These are phyloP conservation scores for Gymnothorax javanicus DNA, from an alignment of 2,797 vertebrate species.

Conservation along the genomic window DNA sequence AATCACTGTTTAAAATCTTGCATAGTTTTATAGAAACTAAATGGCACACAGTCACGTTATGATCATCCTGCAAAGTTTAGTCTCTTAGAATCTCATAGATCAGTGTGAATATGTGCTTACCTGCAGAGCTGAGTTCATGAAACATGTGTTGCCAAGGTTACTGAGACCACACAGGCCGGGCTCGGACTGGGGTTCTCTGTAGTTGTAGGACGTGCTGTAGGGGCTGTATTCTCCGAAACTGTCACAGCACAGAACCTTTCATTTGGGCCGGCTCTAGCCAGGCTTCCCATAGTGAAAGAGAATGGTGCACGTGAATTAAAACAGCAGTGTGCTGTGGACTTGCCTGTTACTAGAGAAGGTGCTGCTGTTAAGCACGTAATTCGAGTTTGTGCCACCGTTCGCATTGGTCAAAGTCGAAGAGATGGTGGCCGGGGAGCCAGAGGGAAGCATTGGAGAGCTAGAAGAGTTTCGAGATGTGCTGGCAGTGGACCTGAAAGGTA, in stretches of 20 bases:
- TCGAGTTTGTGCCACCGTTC: slow-evolving; percentile 84
- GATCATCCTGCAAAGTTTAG: no score
- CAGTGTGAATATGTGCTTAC: slow-evolving; percentile 61
- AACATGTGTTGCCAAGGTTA: slow-evolving; percentile 96
- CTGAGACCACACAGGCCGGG: slow-evolving; percentile 93
- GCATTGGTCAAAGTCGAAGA: slow-evolving; percentile 90
- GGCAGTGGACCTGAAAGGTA: slow-evolving; percentile 82
- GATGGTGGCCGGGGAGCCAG: slow-evolving; percentile 84
- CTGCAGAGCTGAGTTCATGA: slow-evolving; percentile 98
- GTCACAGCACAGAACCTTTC: slow-evolving; percentile 26
- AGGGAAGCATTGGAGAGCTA: slow-evolving; percentile 91
- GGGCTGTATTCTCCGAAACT: slow-evolving; percentile 86
- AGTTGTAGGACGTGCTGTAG: slow-evolving; percentile 86
- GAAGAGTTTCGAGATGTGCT: slow-evolving; percentile 89
- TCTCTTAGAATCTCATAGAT: background rate
- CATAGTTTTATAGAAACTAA: background rate
- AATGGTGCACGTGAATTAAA: background rate
- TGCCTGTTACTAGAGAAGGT: slow-evolving; percentile 80
- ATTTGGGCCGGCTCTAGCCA: background rate
- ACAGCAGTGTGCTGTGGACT: slow-evolving; percentile 20
- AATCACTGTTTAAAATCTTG: background rate
- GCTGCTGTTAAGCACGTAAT: slow-evolving; percentile 86
- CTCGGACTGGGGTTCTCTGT: slow-evolving; percentile 85
- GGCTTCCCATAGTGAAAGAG: background rate
- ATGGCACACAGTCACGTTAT: no score